Base-by-base conservation (phyloP, 2,888 invertebrate genomes). In the Pachliopta kotzebuea region DNA sequence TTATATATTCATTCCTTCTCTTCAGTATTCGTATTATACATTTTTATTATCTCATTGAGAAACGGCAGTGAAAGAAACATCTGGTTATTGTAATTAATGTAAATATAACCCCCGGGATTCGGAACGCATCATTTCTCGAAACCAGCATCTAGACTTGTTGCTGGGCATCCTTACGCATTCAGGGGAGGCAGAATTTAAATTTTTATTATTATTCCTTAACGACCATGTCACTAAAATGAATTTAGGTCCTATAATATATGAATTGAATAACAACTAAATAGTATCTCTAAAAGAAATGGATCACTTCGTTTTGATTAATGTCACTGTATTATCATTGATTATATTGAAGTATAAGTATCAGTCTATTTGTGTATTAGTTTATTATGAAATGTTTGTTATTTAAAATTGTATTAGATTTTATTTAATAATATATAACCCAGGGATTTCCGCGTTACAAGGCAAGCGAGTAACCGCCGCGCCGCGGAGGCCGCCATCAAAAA, bases 31-130 rank as follows among this genome's bases (percentile, higher is more conserved):
- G 52, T 49, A 63, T 62, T 58, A 53, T 60, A 60, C 31, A 66
- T 65, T 67, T 74, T 78, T 79, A 71, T 68, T 69, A 71, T 74
- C 77, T 78, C 79, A 78, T 84, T 81, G 77, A 73, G 74, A 79
- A 79, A 56, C 74, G 73, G 79, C 79, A 69, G 76, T 77, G 73
- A 76, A 70, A 76, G 80, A 81, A 81, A 80, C 78, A 83, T 84
- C 82, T 75, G 73, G 73, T 76, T 77, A 75, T 77, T 77, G 76
- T 81, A 81, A 83, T 85, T 78, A 82, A 85, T 84, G 83, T 79
- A 81, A 84, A 85, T 84, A 80, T 81, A 80, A 77, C 74, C 71
- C 62, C 68, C 70, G 72, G 74, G 74, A 72, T 77, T 76, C 68
- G 37, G 71, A 73, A 72, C 74, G 72, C 71, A 73, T 69, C 67